These are phyloP conservation scores for Rhynchotus rufescens DNA, from an alignment of 2,797 vertebrate species.

Conservation along the genomic window DNA sequence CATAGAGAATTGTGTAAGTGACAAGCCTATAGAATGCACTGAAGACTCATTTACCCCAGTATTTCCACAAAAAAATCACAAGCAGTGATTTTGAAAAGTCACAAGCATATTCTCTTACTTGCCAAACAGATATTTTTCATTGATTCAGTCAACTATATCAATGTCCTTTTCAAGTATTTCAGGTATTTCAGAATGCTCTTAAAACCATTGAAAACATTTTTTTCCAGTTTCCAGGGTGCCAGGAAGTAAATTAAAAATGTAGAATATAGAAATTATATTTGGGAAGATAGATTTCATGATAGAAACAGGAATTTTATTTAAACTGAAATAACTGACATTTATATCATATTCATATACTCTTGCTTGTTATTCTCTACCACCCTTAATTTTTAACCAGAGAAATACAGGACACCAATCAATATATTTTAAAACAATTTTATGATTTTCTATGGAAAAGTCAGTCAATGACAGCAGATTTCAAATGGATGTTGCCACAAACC, in stretches of 20 bases:
- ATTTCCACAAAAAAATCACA: background rate
- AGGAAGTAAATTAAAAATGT: background rate
- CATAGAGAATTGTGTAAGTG: accelerated
- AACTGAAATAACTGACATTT: background rate
- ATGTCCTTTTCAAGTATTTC: background rate
- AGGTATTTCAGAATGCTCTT: background rate
- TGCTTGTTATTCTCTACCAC: background rate
- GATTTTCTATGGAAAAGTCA: background rate
- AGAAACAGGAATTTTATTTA: background rate
- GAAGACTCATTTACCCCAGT: background rate
- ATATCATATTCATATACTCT: background rate
- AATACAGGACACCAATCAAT: background rate
- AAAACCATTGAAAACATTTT: background rate
- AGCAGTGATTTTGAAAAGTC: background rate
- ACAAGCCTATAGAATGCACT: background rate
- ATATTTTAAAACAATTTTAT: background rate
- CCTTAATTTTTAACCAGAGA: background rate
- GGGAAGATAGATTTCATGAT: background rate
- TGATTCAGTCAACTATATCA: background rate
- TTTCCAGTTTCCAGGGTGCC: background rate
- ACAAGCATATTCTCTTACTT: background rate
- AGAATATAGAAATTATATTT: background rate
- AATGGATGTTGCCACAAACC: background rate
- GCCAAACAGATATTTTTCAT: background rate
- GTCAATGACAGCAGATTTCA: background rate